phyloP scores from a whole-genome alignment of 2,797 vertebrate species.

The Crocidura indochinensis region DNA sequence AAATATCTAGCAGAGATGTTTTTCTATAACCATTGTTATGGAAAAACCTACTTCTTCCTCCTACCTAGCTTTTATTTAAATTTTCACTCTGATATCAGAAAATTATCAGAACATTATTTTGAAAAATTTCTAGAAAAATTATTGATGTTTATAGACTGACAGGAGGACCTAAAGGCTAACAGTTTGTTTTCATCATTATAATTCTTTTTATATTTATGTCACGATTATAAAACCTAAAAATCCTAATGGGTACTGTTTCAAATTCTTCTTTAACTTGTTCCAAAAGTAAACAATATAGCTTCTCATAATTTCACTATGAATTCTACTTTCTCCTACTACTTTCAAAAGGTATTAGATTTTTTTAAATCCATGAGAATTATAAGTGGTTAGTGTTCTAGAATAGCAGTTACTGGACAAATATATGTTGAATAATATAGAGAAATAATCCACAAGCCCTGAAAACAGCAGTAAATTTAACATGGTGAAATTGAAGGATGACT shows the following conservation, averaged over 20 bases:
- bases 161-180: background rate
- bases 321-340: conserved; percentile 69
- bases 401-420: conserved; percentile 83
- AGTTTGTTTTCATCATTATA: conserved; percentile 39
- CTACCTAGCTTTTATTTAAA: background rate
- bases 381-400: background rate
- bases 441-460: conserved; percentile 61
- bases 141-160: background rate
- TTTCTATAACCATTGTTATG: background rate
- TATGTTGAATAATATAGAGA: conserved; percentile 80
- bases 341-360: conserved; percentile 57
- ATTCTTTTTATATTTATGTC: conserved; percentile 41
- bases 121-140: conserved; percentile 20
- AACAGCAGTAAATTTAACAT: conserved; percentile 83
- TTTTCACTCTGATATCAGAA: background rate
- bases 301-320: conserved; percentile 66
- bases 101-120: conserved; percentile 1
- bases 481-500: conserved; percentile 83
- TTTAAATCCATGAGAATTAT: conserved; percentile 62
- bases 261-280: conserved; percentile 68
- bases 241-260: background rate
- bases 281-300: conserved; percentile 44
- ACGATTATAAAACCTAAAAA: conserved; percentile 44
- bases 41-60: background rate
- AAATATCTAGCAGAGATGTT: rapidly evolving